Conservation (phyloP, 2,888 invertebrate genomes). For the Heterodera filipjevi region DNA sequence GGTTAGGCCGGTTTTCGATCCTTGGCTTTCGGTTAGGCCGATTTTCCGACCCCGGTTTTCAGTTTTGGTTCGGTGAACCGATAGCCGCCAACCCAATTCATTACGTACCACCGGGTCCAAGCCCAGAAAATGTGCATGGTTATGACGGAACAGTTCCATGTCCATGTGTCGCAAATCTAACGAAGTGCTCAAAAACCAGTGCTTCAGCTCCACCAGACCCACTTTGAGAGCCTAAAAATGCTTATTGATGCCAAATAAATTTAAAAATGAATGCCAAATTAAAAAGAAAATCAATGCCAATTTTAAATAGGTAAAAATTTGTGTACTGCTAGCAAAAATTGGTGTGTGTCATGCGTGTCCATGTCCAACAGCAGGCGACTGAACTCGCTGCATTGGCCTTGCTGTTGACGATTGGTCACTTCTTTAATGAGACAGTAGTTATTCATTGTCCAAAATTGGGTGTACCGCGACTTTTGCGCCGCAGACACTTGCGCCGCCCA, state of each 20-base stretch:
- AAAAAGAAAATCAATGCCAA: too few relatives aligned
- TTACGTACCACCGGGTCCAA: slow-evolving; percentile 48
- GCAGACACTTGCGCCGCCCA: too few relatives aligned
- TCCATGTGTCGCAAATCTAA: slow-evolving; percentile 63
- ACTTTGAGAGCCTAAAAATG: slow-evolving; percentile 59
- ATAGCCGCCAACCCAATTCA: too few relatives aligned
- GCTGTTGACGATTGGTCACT: slow-evolving; percentile 23
- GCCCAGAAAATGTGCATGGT: slow-evolving; percentile 63
- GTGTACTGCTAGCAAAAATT: slow-evolving; percentile 57
- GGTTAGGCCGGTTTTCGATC: too few relatives aligned
- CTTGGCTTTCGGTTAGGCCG: too few relatives aligned
- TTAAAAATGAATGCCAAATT: not conserved
- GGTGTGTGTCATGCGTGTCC: slow-evolving; percentile 58
- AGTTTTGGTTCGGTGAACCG: too few relatives aligned
- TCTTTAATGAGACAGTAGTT: too few relatives aligned
- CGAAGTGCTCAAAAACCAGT: slow-evolving; percentile 63
- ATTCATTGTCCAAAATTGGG: too few relatives aligned
- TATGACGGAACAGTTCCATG: slow-evolving; percentile 64
- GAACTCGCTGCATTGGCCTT: slow-evolving; percentile 60
- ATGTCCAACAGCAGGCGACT: slow-evolving; percentile 61
- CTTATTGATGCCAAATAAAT: not conserved
- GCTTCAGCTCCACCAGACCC: slow-evolving; percentile 64
- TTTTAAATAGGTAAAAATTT: too few relatives aligned
- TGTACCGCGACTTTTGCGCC: too few relatives aligned
- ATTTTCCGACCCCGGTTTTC: too few relatives aligned